Conservation (phyloP, 2,888 invertebrate species). For the Hemicrepidius hirtus region DNA sequence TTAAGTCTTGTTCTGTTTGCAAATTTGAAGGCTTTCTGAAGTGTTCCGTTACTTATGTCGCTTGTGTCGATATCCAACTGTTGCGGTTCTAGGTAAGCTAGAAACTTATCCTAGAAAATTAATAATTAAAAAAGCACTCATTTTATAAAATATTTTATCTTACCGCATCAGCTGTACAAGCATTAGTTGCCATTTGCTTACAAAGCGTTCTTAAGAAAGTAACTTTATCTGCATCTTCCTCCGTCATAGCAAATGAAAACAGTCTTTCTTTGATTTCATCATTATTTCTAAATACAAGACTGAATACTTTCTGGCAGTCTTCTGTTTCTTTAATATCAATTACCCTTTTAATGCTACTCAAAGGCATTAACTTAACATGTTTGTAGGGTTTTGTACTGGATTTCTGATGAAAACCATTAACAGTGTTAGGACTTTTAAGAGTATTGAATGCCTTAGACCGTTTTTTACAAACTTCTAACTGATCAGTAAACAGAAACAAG, state of each 20-base stretch:
- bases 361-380: constrained; percentile 91
- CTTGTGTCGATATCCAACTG: constrained; percentile 92
- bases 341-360: constrained; percentile 92
- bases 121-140: constrained; percentile 19
- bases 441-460: constrained; percentile 85
- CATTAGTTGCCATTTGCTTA: constrained; percentile 93
- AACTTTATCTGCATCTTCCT: constrained; percentile 88
- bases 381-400: constrained; percentile 89
- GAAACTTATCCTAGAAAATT: constrained; percentile 83
- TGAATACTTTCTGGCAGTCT: constrained; percentile 93
- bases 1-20: constrained; percentile 89
- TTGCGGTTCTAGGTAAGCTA: constrained; percentile 85
- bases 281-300: constrained; percentile 90
- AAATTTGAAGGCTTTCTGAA: constrained; percentile 94
- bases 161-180: constrained; percentile 94
- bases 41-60: constrained; percentile 89
- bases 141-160: constrained; percentile 67
- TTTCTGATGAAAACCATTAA: constrained; percentile 72
- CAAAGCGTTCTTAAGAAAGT: constrained; percentile 89
- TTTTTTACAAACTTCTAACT: constrained; percentile 93
- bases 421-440: constrained; percentile 80
- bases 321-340: constrained; percentile 92
- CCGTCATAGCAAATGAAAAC: constrained; percentile 89
- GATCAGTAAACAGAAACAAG: constrained; percentile 95
- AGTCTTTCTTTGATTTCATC: constrained; percentile 91